Percentiles rank a stretch among this genome's conserved stretches.
These are phyloP conservation scores for Oxygymnocypris stewartii DNA, from an alignment of 2,113 vertebrate species.

Conservation along the genomic window DNA sequence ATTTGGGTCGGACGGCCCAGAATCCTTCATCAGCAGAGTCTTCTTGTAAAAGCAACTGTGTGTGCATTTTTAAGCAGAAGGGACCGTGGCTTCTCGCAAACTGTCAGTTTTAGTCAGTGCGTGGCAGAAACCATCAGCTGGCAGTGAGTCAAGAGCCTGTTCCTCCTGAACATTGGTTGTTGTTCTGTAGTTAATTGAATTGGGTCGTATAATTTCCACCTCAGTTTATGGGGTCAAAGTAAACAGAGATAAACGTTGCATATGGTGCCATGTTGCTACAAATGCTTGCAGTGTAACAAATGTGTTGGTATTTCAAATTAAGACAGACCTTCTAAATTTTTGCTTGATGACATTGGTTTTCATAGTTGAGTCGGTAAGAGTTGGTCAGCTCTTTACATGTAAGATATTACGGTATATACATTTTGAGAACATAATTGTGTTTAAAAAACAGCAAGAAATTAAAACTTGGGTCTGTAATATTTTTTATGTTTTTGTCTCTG, in stretches of 20 bases:
- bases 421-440: too few relatives aligned
- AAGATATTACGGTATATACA: background rate
- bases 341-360: background rate
- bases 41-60: slow-evolving; percentile 15
- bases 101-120: slow-evolving; percentile 9
- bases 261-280: background rate
- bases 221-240: slow-evolving; percentile 9
- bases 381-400: background rate
- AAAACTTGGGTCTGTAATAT: background rate
- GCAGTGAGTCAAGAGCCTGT: slow-evolving; percentile 6
- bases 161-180: slow-evolving; percentile 14
- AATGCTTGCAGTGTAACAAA: background rate
- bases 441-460: too few relatives aligned
- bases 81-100: background rate
- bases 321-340: background rate
- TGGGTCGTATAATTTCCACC: slow-evolving; percentile 32
- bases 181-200: slow-evolving; percentile 32
- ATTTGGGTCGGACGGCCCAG: slow-evolving; percentile 48
- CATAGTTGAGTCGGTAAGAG: too few relatives aligned
- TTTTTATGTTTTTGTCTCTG: background rate
- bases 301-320: background rate
- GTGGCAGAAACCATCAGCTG: slow-evolving; percentile 1
- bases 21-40: slow-evolving; percentile 55
- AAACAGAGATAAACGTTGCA: background rate
- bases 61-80: slow-evolving; percentile 32